Evolutionary conservation across 2,113 vertebrate species (phyloP), one percentile per base, ranked within the genome.

Genomic region (Pleuronectes platessa): DNA sequence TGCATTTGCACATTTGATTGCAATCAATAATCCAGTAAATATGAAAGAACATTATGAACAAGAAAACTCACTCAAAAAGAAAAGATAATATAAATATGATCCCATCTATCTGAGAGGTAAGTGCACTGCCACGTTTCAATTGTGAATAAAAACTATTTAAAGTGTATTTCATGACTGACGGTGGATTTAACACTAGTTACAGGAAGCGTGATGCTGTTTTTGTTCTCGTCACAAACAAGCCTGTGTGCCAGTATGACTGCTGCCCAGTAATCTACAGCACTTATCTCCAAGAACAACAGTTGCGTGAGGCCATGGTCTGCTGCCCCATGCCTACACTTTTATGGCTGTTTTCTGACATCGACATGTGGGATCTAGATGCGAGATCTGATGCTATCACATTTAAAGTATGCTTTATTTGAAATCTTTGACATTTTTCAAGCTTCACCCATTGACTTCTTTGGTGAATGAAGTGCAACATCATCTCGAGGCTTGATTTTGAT

Each of bases 291-390:
- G 37, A 70, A 73, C 76, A 82, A 78, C 54, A 31, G 77, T 86
- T 83, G 75, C 56, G 61, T 81, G 88, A 88, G 78, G 78, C 47
- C 72, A 84, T 26, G 83, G 65, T 90, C 75, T 56, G 75, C 55
- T 85, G 85, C 71, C 56, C 40, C 70, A 76, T 77, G 69, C 71
- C 76, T 71, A 88, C 83, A 84, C 83, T 81, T 69, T 78, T 65
- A 61, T 76, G 58, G 37, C 67, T 18, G 37, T 58, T 62, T 72
- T 84, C 4, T 5, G 79, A 78, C 67, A 71, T 79, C 68, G 1
- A 58, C 70, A 86, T 84, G 86, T 75, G 80, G 78, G 73, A 85
- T 88, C 83, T 86, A 45, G 70, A 89, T 77, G 49, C 14, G 15
- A 73, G 20, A 51, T 65, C 61, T 55, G 64, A 76, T 65, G 27